phyloP scores from a whole-genome alignment of 2,797 vertebrate species.

The Manis pentadactyla region DNA sequence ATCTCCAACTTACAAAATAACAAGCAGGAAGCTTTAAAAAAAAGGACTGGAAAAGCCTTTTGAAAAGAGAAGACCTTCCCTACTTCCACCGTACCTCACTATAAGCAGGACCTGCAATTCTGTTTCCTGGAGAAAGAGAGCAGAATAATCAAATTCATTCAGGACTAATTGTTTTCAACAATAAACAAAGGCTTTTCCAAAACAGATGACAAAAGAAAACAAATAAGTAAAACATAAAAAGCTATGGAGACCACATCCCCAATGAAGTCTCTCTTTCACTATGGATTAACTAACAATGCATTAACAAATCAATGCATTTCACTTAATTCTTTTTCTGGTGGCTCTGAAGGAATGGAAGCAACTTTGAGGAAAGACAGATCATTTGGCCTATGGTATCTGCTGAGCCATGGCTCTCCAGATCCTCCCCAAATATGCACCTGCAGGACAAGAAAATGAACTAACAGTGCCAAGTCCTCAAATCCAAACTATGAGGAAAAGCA shows the following conservation, averaged over 20 bases:
- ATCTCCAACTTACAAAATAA: not conserved
- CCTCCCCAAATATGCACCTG: not conserved
- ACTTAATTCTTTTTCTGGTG: not conserved
- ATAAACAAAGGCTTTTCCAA: not conserved
- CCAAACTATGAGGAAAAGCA: not conserved
- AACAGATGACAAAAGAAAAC: not conserved
- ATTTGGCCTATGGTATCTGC: not conserved
- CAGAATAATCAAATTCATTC: not conserved
- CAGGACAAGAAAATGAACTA: not conserved
- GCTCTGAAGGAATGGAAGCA: not conserved
- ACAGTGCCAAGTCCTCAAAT: not conserved
- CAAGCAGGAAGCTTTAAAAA: not conserved
- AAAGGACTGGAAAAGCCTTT: not conserved
- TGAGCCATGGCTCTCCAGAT: not conserved
- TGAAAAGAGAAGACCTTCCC: not conserved
- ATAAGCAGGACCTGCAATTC: not conserved
- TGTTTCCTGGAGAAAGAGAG: not conserved
- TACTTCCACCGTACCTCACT: not conserved
- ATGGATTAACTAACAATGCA: not conserved
- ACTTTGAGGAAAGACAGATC: too few relatives aligned
- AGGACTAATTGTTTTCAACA: not conserved
- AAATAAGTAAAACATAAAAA: not conserved
- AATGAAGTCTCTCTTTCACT: not conserved
- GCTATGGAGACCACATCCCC: not conserved
- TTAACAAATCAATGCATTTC: not conserved